Conservation (phyloP, 2,888 invertebrate genomes). For the Cephus rjabovi region DNA sequence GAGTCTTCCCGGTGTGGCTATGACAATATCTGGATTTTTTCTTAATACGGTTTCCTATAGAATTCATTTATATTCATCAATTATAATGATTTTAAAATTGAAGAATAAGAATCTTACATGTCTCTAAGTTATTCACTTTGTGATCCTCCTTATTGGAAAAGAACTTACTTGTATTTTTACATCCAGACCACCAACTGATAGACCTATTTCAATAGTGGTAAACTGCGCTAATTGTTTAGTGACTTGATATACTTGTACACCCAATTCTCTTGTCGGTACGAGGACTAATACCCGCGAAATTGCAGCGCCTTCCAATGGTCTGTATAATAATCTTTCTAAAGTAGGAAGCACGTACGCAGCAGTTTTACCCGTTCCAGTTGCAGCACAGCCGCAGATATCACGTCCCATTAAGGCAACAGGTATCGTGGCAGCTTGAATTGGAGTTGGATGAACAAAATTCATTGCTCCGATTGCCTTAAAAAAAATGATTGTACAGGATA, state of each 20-base stretch:
- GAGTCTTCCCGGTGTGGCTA: constrained; percentile 97
- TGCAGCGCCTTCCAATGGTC: constrained; percentile 77
- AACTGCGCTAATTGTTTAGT: constrained; percentile 91
- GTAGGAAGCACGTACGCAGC: constrained; percentile 99
- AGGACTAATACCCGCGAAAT: constrained; percentile 89
- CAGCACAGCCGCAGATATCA: constrained; percentile 98
- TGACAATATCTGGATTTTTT: constrained; percentile 94
- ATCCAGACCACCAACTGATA: constrained; percentile 90
- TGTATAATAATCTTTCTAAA: constrained; percentile 90
- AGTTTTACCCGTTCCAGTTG: constrained; percentile 98
- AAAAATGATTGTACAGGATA: background rate
- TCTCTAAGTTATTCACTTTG: constrained; percentile 30
- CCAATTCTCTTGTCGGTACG: constrained; percentile 97
- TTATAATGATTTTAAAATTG: constrained; percentile 6
- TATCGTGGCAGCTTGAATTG: constrained; percentile 95
- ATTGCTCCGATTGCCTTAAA: constrained; percentile 82
- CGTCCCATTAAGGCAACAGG: constrained; percentile 91
- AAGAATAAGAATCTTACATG: constrained; percentile 22
- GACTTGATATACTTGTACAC: constrained; percentile 97
- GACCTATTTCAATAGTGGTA: constrained; percentile 82
- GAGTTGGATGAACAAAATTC: constrained; percentile 94
- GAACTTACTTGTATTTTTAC: constrained; percentile 74
- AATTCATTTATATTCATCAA: background rate
- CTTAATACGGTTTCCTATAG: constrained; percentile 81
- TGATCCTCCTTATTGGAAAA: constrained; percentile 37